A percentile compares a stretch with the other conserved stretches of the same genome.
Evolutionary conservation across 1,140 invertebrate species (phyloP).

Genomic region (Idris sp.): DNA sequence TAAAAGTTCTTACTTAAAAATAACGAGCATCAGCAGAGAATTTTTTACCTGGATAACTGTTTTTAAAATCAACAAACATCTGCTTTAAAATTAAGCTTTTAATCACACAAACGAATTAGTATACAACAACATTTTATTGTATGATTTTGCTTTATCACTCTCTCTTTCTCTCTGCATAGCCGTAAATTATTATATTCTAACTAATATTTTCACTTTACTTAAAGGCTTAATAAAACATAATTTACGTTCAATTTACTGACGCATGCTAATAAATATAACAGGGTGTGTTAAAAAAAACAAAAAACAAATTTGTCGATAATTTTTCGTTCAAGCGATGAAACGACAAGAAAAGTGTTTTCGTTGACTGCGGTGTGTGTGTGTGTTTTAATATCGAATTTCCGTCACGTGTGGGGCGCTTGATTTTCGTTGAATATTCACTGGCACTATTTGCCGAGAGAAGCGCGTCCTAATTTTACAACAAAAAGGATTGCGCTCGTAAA

Average conservation of each 20-base stretch:
- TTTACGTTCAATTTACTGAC: conserved; percentile 1
- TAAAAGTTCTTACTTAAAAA: too few relatives aligned
- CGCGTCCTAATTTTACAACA: conserved; percentile 53
- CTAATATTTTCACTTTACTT: conserved; percentile 9
- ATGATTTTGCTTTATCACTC: neutral
- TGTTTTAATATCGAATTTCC: conserved; percentile 46
- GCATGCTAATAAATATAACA: neutral
- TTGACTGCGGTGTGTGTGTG: too few relatives aligned
- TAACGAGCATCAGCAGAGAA: too few relatives aligned
- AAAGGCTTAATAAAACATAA: conserved; percentile 17
- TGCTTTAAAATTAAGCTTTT: neutral
- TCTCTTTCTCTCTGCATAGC: too few relatives aligned
- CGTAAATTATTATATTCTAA: conserved; percentile 11
- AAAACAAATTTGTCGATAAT: conserved; percentile 5
- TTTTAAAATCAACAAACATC: too few relatives aligned
- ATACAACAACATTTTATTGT: conserved; percentile 8
- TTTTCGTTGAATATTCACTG: conserved; percentile 38
- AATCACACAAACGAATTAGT: conserved; percentile 12
- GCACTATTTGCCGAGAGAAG: conserved; percentile 44
- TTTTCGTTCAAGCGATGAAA: too few relatives aligned
- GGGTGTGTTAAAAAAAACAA: neutral
- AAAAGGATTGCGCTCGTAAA: conserved; percentile 40
- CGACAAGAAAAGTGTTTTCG: conserved; percentile 23
- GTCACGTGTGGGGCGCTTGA: conserved; percentile 41
- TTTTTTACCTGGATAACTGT: too few relatives aligned